Base-by-base conservation (phyloP, 2,888 invertebrate genomes). In the Drosophila kuntzei region DNA sequence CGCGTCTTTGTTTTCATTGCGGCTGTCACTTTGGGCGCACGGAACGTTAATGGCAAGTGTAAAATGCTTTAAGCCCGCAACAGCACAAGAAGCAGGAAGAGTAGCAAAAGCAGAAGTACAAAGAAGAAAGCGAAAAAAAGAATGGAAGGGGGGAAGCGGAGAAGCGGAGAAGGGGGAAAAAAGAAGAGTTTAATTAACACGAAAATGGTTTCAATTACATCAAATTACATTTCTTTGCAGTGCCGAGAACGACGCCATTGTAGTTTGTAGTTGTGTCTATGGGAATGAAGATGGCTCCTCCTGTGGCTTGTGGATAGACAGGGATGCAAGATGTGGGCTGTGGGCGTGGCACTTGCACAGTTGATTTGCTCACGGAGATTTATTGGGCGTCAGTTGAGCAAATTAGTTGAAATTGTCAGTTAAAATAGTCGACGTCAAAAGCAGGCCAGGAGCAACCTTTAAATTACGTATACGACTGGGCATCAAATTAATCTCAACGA, bases 121-220 rank as follows among this genome's bases (percentile, higher is more conserved):
- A 37, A 41, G 32, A 55, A 53, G 71, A 66, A 64, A 22, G 41
- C 9, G 20, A 18, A 49, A 60, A 67, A 66, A 61, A 58, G 73
- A 80, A 76, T 78, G 87, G 44, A 34, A 50, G 63, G 27, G 7
- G 29, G 20, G n/a, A n/a, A n/a, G n/a, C n/a, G n/a, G n/a, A n/a
- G n/a, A n/a, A n/a, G n/a, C n/a, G 41, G 2, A 3, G 22, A 27
- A 27, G 27, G 27, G 27, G 27, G 16, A 39, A 60, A 76, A 76
- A 62, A 83, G 75, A 89, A 85, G 90, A 89, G 85, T 89, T 85
- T 85, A 85, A 85, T 85, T 85, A 85, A 85, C 85, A 85, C 85
- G 90, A 85, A 85, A 85, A 85, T 89, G 90, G 85, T 85, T 85
- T 85, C 85, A 85, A 85, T 85, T 85, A 85, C 85, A 85, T 80